phyloP scores from a whole-genome alignment of 2,797 vertebrate species.

The Malacoraja senta region DNA sequence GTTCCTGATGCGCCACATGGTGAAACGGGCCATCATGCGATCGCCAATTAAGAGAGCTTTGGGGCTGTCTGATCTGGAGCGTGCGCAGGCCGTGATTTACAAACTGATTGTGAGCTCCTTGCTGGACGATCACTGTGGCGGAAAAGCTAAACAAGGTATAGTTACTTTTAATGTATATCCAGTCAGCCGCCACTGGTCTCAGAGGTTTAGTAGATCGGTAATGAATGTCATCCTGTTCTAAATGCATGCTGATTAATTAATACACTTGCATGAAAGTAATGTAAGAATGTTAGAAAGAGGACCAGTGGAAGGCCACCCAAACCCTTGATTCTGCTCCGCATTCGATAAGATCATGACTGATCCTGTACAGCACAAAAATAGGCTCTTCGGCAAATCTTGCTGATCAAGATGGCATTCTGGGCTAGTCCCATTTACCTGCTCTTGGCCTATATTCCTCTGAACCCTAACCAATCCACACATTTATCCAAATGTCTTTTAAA shows the following conservation, averaged over 20 bases:
- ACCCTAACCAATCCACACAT: too few relatives aligned
- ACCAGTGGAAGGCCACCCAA: too few relatives aligned
- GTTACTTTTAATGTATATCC: not conserved
- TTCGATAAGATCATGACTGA: too few relatives aligned
- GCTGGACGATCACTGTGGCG: slow-evolving; percentile 77
- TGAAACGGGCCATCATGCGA: slow-evolving; percentile 89
- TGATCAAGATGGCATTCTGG: too few relatives aligned
- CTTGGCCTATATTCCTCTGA: too few relatives aligned
- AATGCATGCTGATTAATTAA: not conserved
- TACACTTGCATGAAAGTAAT: too few relatives aligned
- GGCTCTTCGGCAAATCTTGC: too few relatives aligned
- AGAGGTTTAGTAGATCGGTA: not conserved
- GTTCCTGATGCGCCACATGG: slow-evolving; percentile 96
- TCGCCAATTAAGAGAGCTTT: slow-evolving; percentile 87
- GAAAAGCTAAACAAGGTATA: slow-evolving; percentile 72
- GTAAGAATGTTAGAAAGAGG: too few relatives aligned
- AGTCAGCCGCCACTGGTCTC: not conserved
- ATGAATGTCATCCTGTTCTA: not conserved
- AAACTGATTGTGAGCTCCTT: slow-evolving; percentile 86
- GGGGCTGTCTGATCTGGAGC: slow-evolving; percentile 82
- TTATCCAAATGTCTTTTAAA: too few relatives aligned
- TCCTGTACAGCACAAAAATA: too few relatives aligned
- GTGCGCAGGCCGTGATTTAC: slow-evolving; percentile 96
- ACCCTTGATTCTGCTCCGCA: too few relatives aligned
- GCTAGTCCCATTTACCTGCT: too few relatives aligned